Percentiles rank a stretch among this genome's conserved stretches.
These are phyloP conservation scores for Cyphomyrmex costatus DNA, from an alignment of 1,140 invertebrate genomes.

Conservation along the genomic window DNA sequence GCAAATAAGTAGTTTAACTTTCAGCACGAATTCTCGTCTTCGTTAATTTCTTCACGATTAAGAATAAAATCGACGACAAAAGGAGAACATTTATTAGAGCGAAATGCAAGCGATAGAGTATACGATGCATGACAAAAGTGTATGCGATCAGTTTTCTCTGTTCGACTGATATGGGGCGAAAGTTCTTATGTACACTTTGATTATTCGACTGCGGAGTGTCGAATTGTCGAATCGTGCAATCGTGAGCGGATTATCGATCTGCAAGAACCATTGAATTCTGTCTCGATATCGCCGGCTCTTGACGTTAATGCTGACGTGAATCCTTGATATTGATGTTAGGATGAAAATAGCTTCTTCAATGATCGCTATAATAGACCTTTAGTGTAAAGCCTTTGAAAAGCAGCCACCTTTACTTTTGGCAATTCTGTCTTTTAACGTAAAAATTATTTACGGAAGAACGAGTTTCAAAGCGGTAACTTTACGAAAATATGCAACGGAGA, in stretches of 20 bases:
- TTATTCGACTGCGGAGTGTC: not conserved
- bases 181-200: slow-evolving; percentile 11
- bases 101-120: slow-evolving; percentile 38
- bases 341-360: slow-evolving; percentile 6
- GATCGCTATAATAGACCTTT: not conserved
- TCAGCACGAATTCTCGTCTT: too few species aligned
- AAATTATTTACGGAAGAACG: slow-evolving; percentile 18
- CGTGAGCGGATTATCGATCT: not conserved
- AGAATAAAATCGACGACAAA: slow-evolving; percentile 10
- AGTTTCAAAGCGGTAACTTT: not conserved
- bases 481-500: slow-evolving; percentile 3
- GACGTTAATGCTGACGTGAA: slow-evolving; percentile 26
- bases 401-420: not conserved
- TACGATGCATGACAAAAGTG: slow-evolving; percentile 36
- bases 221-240: not conserved
- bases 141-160: slow-evolving; percentile 12
- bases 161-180: slow-evolving; percentile 27
- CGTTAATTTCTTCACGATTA: not conserved
- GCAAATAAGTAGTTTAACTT: too few species aligned
- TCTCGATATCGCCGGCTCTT: not conserved
- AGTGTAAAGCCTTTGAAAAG: too few species aligned
- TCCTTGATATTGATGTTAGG: slow-evolving; percentile 31
- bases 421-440: not conserved
- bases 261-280: not conserved
- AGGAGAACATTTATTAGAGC: slow-evolving; percentile 47